Evolutionary conservation across 2,888 invertebrate species (phyloP).

Genomic region (Lasioglossum vierecki): DNA sequence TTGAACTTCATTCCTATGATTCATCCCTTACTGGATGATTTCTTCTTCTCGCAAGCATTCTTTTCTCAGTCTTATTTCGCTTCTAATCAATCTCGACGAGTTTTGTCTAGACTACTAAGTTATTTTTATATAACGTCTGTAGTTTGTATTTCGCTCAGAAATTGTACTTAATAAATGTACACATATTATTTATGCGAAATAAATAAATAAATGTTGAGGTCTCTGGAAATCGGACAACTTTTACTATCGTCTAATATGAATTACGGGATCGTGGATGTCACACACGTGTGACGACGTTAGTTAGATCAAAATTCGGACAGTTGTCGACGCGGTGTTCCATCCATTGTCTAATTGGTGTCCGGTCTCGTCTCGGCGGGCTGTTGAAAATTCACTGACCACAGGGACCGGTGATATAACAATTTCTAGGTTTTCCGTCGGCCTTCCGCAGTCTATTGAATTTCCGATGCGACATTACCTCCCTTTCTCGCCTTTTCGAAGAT

Average conservation of each 20-base stretch:
- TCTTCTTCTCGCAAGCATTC: too few species aligned
- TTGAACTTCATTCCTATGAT: too few species aligned
- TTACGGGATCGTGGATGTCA: not conserved
- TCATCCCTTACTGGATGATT: too few species aligned
- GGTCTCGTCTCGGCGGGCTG: not conserved
- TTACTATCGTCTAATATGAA: not conserved
- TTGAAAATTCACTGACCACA: not conserved
- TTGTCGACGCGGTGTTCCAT: not conserved
- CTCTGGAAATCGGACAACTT: not conserved
- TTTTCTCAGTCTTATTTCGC: too few species aligned
- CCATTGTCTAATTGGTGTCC: not conserved
- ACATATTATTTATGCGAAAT: too few species aligned
- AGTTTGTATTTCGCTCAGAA: too few species aligned
- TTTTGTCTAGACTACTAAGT: too few species aligned
- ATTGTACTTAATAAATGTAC: too few species aligned
- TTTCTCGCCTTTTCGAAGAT: not conserved
- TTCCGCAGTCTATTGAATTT: conserved; percentile 5
- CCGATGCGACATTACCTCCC: not conserved
- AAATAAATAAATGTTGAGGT: too few species aligned
- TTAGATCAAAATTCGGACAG: not conserved
- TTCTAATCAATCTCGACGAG: too few species aligned
- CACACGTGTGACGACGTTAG: too few species aligned
- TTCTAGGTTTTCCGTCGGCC: not conserved
- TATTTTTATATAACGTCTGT: too few species aligned
- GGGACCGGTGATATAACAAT: not conserved